Evolutionary conservation across 2,797 vertebrate species (phyloP).

Genomic region (Acridotheres tristis): DNA sequence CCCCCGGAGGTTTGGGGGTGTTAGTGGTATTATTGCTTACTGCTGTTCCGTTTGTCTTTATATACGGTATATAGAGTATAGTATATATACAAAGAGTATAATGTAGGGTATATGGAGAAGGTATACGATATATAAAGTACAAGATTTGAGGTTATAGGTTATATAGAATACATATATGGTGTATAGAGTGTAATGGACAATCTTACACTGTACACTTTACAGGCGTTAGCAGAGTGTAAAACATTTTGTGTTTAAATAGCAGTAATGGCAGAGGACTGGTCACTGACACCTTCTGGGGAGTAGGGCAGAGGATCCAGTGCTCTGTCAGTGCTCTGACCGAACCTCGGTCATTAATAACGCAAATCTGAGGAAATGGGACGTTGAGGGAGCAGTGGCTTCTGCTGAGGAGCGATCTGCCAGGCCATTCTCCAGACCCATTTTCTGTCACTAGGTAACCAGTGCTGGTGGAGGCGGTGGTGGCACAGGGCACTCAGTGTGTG

Average conservation of each 20-base stretch:
- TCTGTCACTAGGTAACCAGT: too few species aligned
- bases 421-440: too few species aligned
- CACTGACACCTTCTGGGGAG: background rate
- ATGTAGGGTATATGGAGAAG: background rate
- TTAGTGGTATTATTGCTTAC: background rate
- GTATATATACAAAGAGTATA: background rate
- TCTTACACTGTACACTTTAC: background rate
- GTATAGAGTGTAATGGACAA: rapidly evolving
- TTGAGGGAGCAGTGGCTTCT: background rate
- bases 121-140: too few species aligned
- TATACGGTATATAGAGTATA: background rate
- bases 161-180: background rate
- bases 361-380: too few species aligned
- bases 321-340: background rate
- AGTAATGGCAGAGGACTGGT: too few species aligned
- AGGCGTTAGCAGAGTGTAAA: background rate
- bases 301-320: background rate
- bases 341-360: background rate
- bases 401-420: background rate
- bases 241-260: background rate
- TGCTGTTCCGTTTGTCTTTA: background rate
- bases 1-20: background rate
- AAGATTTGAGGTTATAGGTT: background rate
- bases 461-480: too few species aligned
- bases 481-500: too few species aligned